Percentiles rank a stretch among this genome's conserved stretches.
These are phyloP conservation scores for Tricholaema leucomelas DNA, from an alignment of 2,113 vertebrate species.

Conservation along the genomic window DNA sequence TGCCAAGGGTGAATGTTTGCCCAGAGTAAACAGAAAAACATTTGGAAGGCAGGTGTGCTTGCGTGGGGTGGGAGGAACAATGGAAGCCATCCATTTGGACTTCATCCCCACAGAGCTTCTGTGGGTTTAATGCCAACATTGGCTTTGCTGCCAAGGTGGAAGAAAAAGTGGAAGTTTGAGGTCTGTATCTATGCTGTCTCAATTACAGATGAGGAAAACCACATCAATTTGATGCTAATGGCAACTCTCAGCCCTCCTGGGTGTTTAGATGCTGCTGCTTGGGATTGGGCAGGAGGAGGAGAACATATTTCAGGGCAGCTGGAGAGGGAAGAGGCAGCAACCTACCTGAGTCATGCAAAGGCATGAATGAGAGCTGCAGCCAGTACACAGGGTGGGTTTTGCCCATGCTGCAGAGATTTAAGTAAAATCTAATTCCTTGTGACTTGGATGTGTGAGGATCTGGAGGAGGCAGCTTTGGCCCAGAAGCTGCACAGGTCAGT, in stretches of 20 bases:
- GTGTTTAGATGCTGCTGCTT: background rate
- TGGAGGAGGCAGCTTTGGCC: background rate
- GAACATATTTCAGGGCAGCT: background rate
- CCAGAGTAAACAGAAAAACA: background rate
- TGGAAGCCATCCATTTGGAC: background rate
- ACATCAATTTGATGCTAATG: background rate
- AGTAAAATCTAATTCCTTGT: background rate
- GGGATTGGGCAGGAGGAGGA: background rate
- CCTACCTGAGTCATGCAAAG: background rate
- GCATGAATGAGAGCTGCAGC: background rate
- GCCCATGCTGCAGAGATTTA: background rate
- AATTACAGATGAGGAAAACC: background rate
- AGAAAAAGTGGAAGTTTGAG: background rate
- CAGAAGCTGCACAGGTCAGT: background rate
- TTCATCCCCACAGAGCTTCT: background rate
- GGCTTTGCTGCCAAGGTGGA: background rate
- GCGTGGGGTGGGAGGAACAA: background rate
- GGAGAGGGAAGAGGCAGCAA: background rate
- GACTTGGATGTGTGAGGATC: background rate
- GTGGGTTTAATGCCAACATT: background rate
- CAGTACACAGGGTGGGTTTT: background rate
- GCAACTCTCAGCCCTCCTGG: background rate
- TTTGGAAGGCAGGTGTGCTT: background rate
- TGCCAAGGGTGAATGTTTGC: background rate
- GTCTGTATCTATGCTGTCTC: background rate